Percentiles rank a stretch among this genome's conserved stretches.
Evolutionary conservation across 2,888 invertebrate species (phyloP).

Genomic region (Drosophila meridiana): DNA sequence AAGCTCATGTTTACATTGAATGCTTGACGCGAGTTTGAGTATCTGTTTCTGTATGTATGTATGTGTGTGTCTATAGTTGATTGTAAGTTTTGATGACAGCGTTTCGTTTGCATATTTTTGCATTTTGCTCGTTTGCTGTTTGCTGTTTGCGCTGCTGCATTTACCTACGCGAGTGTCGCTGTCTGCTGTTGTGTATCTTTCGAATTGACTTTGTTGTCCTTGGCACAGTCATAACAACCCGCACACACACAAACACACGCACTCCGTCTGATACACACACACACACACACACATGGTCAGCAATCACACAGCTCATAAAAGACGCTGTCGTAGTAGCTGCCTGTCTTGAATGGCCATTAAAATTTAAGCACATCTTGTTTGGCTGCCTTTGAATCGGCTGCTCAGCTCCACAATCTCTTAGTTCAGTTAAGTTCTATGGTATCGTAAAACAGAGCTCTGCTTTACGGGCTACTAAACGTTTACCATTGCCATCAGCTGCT

Average conservation of each 20-base stretch:
- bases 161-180: constrained; percentile 48
- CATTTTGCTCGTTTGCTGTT: constrained; percentile 57
- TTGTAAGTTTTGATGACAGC: constrained; percentile 77
- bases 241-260: constrained; percentile 5
- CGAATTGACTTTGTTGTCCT: constrained; percentile 68
- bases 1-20: constrained; percentile 55
- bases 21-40: constrained; percentile 43
- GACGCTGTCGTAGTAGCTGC: constrained; percentile 55
- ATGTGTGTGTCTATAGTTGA: constrained; percentile 51
- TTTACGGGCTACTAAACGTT: constrained; percentile 65
- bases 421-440: constrained; percentile 17
- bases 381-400: constrained; percentile 24
- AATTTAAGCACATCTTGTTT: constrained; percentile 71
- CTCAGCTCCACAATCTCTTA: constrained; percentile 10
- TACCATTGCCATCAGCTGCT: constrained; percentile 54
- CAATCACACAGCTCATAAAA: constrained; percentile 80
- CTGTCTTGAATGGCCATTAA: constrained; percentile 72
- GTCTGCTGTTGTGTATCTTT: constrained; percentile 48
- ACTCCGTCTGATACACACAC: neutral
- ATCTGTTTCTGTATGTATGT: constrained; percentile 28
- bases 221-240: constrained; percentile 27
- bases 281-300: constrained; percentile 26
- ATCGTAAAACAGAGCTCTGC: constrained; percentile 50
- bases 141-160: constrained; percentile 32
- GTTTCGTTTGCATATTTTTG: constrained; percentile 79